phyloP scores from a whole-genome alignment of 1,140 invertebrate genomes.

The Aphaenogaster ashmeadi region DNA sequence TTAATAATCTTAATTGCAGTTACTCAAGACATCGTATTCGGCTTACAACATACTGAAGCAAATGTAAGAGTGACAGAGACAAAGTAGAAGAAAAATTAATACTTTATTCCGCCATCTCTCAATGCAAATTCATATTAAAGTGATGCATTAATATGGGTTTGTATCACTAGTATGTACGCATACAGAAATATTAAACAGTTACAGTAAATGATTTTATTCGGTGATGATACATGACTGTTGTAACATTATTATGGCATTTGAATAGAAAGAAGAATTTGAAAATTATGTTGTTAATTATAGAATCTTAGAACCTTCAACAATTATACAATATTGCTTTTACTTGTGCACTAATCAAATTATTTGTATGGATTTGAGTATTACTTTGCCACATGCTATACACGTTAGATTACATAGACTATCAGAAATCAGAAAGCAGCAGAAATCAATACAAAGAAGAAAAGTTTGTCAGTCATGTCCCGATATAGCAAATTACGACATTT shows the following conservation, averaged over 20 bases:
- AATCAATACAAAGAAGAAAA: slow-evolving; percentile 13
- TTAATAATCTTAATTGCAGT: slow-evolving; percentile 47
- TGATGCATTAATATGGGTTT: not conserved
- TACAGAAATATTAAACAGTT: not conserved
- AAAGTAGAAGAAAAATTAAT: not conserved
- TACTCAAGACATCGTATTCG: slow-evolving; percentile 76
- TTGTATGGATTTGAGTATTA: not conserved
- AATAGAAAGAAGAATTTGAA: not conserved
- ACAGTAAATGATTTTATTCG: not conserved
- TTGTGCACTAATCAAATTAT: not conserved
- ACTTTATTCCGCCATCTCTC: not conserved
- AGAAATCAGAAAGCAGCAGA: not conserved
- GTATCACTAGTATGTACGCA: not conserved
- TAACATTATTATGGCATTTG: not conserved
- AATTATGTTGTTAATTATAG: not conserved
- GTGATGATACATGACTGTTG: not conserved
- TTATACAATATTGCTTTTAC: not conserved
- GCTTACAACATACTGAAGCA: slow-evolving; percentile 69
- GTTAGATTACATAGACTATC: not conserved
- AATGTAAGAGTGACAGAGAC: not conserved
- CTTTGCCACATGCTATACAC: not conserved
- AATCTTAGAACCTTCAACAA: not conserved
- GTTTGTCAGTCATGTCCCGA: not conserved
- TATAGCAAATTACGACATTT: not conserved
- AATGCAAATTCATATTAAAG: not conserved